A percentile compares a stretch with the other conserved stretches of the same genome.
Conservation (phyloP, 2,113 vertebrate genomes). For the Hymenochirus boettgeri region DNA sequence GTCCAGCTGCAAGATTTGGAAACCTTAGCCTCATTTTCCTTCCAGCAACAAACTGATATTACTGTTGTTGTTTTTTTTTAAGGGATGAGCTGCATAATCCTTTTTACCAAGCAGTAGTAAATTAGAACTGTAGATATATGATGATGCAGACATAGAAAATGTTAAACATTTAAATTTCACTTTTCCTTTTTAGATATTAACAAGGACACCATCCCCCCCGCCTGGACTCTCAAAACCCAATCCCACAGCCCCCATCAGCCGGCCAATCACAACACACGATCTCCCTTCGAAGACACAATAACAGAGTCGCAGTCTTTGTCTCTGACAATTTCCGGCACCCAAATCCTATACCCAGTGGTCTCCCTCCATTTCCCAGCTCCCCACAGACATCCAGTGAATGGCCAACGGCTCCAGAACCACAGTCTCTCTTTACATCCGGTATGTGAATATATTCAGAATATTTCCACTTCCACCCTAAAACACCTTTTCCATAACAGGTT, state of each 20-base stretch:
- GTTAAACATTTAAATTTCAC: no score
- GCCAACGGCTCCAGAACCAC: slow-evolving; percentile 97
- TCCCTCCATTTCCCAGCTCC: slow-evolving; percentile 87
- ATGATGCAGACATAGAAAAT: no score
- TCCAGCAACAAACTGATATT: no score
- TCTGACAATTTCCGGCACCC: slow-evolving; percentile 98
- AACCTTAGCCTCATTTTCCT: no score
- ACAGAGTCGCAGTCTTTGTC: slow-evolving; percentile 96
- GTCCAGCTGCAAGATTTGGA: no score
- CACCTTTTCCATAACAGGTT: no score
- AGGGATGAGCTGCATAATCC: no score
- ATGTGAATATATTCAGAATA: no score
- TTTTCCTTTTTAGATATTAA: slow-evolving; percentile 86
- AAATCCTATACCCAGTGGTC: slow-evolving; percentile 92
- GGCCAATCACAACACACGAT: slow-evolving; percentile 88
- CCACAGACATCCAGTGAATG: slow-evolving; percentile 87
- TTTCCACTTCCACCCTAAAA: no score
- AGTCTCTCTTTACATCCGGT: slow-evolving; percentile 98
- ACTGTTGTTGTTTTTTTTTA: no score
- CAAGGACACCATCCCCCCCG: slow-evolving; percentile 91
- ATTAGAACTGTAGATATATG: no score
- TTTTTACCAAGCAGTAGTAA: no score
- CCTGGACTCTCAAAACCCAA: slow-evolving; percentile 92
- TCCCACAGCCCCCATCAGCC: slow-evolving; percentile 88
- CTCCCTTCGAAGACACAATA: slow-evolving; percentile 92